Conservation (phyloP, 1,140 invertebrate species). For the silkworm (Bombyx mori) region DNA sequence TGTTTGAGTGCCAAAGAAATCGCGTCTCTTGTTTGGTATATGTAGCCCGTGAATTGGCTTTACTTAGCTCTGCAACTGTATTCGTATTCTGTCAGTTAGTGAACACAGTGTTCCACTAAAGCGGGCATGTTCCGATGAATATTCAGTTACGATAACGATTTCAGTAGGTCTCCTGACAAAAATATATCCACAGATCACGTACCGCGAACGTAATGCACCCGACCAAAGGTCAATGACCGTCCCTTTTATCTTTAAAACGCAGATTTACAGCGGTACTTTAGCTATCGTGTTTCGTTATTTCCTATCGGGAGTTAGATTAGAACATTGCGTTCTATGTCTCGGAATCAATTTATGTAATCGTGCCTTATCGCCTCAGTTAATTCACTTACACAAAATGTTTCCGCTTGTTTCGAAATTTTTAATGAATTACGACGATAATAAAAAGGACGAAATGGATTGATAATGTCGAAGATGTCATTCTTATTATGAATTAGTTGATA, state of each 20-base stretch:
- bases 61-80: too few species aligned
- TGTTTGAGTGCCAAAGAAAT: too few species aligned
- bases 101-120: too few species aligned
- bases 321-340: constrained; percentile 4
- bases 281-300: constrained; percentile 18
- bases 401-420: too few species aligned
- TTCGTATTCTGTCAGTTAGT: too few species aligned
- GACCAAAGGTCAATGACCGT: constrained; percentile 42
- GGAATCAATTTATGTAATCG: constrained; percentile 5
- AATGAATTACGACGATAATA: too few species aligned
- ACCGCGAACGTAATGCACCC: constrained; percentile 15
- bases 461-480: too few species aligned
- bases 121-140: neutral
- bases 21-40: too few species aligned
- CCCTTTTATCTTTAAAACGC: constrained; percentile 25
- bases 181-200: constrained; percentile 22
- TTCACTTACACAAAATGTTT: too few species aligned
- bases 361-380: neutral
- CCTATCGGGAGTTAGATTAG: constrained; percentile 13
- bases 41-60: too few species aligned
- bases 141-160: constrained; percentile 2
- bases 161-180: constrained; percentile 16
- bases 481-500: constrained; percentile 5
- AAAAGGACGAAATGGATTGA: too few species aligned
- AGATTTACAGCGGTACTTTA: constrained; percentile 15